Conservation (phyloP, 2,113 vertebrate genomes). For the human region DNA sequence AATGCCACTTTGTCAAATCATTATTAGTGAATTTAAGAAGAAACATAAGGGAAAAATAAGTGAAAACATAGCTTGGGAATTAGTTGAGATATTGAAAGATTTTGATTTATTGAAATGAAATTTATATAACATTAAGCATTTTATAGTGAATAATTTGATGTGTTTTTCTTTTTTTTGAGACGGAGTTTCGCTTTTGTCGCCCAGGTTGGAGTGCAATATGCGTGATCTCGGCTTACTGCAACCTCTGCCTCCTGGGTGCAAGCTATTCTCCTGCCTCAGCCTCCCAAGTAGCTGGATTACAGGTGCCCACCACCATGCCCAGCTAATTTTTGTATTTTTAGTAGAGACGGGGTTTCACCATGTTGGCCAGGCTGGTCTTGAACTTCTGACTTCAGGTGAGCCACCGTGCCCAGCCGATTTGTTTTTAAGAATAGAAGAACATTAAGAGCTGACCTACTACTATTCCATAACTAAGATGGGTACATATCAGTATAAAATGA, state of each 20-base stretch:
- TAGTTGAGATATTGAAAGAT: conserved; percentile 19
- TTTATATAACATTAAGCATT: not conserved
- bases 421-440: conserved; percentile 8
- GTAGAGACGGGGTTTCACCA: too few species aligned
- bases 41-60: conserved; percentile 1
- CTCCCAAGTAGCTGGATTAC: too few species aligned
- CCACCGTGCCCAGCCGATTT: not conserved
- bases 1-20: conserved; percentile 44
- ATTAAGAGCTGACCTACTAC: not conserved
- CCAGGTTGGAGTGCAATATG: too few species aligned
- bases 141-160: not conserved
- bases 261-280: too few species aligned
- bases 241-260: too few species aligned
- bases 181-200: too few species aligned
- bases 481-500: not conserved
- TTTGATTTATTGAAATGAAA: conserved; percentile 51
- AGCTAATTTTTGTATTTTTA: too few species aligned
- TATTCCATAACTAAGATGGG: not conserved
- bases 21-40: not conserved
- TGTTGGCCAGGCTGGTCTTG: too few species aligned
- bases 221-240: too few species aligned
- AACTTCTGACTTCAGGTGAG: too few species aligned
- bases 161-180: not conserved
- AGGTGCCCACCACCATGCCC: too few species aligned
- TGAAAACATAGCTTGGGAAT: conserved; percentile 7